Conservation (phyloP, 2,797 vertebrate genomes). For the Cygnus olor region DNA sequence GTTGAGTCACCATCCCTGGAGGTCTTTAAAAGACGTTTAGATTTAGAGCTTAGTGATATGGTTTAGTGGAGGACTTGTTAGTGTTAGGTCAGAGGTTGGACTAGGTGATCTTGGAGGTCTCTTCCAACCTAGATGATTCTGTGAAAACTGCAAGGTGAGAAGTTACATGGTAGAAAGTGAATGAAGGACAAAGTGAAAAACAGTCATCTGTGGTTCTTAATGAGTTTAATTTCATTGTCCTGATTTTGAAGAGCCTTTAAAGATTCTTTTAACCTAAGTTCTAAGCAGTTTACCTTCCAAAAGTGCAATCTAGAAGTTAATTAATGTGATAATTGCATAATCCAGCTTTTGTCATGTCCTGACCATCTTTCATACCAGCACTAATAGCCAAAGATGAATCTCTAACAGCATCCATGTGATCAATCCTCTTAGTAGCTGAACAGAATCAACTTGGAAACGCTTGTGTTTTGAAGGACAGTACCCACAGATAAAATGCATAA, state of each 20-base stretch:
- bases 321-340: background rate
- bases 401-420: background rate
- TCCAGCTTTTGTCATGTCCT: background rate
- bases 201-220: background rate
- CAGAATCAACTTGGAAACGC: background rate
- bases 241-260: background rate
- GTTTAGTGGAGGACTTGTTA: too few species aligned
- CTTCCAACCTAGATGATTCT: too few species aligned
- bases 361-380: background rate
- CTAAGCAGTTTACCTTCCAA: background rate
- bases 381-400: background rate
- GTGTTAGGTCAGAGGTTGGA: too few species aligned
- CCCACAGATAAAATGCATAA: background rate
- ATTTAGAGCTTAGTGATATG: too few species aligned
- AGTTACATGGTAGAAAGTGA: background rate
- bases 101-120: too few species aligned
- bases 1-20: too few species aligned
- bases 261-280: background rate
- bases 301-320: background rate
- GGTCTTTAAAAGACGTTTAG: too few species aligned
- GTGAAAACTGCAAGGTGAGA: background rate
- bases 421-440: background rate
- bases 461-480: background rate
- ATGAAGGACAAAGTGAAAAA: background rate
- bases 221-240: background rate